phyloP scores from a whole-genome alignment of 2,888 invertebrate species.

The Cataglyphis livida region DNA sequence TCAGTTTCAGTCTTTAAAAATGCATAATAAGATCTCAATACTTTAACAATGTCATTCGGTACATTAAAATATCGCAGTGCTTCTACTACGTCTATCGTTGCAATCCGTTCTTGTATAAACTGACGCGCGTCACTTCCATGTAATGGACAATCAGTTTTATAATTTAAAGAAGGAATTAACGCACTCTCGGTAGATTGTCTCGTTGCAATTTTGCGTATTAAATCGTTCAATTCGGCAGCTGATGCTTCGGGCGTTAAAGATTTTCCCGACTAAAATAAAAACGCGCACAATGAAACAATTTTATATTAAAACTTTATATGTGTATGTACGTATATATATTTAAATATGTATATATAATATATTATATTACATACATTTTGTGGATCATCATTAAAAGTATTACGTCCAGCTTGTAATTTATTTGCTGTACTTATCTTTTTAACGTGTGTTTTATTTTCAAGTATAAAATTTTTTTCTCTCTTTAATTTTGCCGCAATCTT shows the following conservation, averaged over 20 bases:
- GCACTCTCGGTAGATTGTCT: slow-evolving; percentile 59
- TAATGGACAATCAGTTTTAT: slow-evolving; percentile 72
- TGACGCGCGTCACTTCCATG: slow-evolving; percentile 71
- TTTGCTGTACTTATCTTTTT: slow-evolving; percentile 48
- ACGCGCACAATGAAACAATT: slow-evolving; percentile 3
- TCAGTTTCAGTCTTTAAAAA: slow-evolving; percentile 70
- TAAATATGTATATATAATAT: not conserved
- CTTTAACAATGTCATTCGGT: slow-evolving; percentile 76
- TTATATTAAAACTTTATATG: not conserved
- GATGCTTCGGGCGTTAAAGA: slow-evolving; percentile 57
- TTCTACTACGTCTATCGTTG: slow-evolving; percentile 75
- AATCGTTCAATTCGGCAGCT: slow-evolving; percentile 72
- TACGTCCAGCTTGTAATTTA: slow-evolving; percentile 21
- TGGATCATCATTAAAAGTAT: not conserved
- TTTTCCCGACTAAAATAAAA: slow-evolving; percentile 50
- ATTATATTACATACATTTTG: slow-evolving; percentile 21
- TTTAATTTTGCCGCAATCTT: slow-evolving; percentile 16
- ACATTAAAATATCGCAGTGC: slow-evolving; percentile 77
- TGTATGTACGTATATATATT: too few relatives aligned
- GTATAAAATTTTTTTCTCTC: slow-evolving; percentile 65
- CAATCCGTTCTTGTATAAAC: slow-evolving; percentile 67
- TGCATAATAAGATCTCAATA: slow-evolving; percentile 77
- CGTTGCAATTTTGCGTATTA: slow-evolving; percentile 76
- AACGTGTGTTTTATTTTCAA: slow-evolving; percentile 63
- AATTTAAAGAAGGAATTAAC: slow-evolving; percentile 35